Evolutionary conservation across 2,113 vertebrate species (phyloP).

Genomic region (Dinomys branickii): DNA sequence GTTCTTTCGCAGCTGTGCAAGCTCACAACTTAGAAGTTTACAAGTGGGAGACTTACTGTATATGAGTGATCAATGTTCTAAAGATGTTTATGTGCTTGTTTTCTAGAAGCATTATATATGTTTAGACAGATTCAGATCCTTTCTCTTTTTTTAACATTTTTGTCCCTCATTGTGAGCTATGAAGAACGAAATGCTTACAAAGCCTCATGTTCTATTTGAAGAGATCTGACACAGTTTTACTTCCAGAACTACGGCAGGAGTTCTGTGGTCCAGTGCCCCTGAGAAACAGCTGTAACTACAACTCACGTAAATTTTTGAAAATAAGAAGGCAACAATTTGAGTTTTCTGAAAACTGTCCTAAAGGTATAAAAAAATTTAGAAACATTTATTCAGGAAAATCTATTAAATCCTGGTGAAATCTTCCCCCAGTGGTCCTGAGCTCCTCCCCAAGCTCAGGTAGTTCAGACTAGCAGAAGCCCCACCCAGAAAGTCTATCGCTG

Average conservation of each 20-base stretch:
- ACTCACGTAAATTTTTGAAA: not conserved
- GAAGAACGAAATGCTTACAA: not conserved
- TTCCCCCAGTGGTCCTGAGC: not conserved
- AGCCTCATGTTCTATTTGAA: not conserved
- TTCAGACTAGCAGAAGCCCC: too few species aligned
- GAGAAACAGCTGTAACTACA: not conserved
- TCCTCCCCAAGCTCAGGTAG: not conserved
- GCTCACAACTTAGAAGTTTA: too few species aligned
- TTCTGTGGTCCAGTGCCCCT: not conserved
- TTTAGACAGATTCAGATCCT: not conserved
- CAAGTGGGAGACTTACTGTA: too few species aligned
- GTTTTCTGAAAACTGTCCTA: not conserved
- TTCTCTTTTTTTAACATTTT: not conserved
- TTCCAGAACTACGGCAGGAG: not conserved
- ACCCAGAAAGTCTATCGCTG: too few species aligned
- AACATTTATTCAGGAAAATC: not conserved
- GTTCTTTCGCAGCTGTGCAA: too few species aligned
- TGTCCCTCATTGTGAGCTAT: not conserved
- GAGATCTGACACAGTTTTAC: not conserved
- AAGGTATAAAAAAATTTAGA: not conserved
- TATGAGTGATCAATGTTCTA: not conserved
- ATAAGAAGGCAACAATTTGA: not conserved
- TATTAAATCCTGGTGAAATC: not conserved
- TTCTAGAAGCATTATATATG: not conserved
- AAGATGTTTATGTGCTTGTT: not conserved